phyloP scores from a whole-genome alignment of 2,797 vertebrate species.

The Periophthalmus magnuspinnatus region DNA sequence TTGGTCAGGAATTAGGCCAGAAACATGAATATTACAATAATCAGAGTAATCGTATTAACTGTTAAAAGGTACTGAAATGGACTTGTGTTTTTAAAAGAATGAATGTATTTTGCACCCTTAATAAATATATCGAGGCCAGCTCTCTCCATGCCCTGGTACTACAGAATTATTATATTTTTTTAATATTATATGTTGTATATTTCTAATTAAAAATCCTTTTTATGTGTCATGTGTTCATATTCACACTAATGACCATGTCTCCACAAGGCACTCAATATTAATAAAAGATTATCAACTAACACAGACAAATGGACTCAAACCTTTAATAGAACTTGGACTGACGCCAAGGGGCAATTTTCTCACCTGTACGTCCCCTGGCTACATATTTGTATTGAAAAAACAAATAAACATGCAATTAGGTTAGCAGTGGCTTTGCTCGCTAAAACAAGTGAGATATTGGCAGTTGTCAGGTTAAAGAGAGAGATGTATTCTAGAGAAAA shows the following conservation, averaged over 20 bases:
- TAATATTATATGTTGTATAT: not conserved
- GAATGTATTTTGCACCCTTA: no score
- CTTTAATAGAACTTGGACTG: slow-evolving; percentile 31
- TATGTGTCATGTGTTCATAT: not conserved
- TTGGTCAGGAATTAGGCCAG: not conserved
- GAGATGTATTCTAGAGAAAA: slow-evolving; percentile 67
- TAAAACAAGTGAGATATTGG: slow-evolving; percentile 53
- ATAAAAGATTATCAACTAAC: slow-evolving; percentile 13
- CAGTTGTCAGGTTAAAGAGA: slow-evolving; percentile 48
- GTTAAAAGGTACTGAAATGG: not conserved
- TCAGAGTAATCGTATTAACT: not conserved
- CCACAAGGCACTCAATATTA: slow-evolving; percentile 12
- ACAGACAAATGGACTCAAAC: slow-evolving; percentile 24
- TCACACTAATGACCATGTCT: not conserved
- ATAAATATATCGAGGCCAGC: not conserved
- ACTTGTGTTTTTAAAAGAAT: not conserved
- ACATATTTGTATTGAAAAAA: slow-evolving; percentile 57
- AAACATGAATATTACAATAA: not conserved
- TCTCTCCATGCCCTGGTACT: not conserved
- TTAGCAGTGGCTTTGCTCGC: slow-evolving; percentile 57
- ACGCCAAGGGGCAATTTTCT: slow-evolving; percentile 22
- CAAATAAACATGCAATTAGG: slow-evolving; percentile 70
- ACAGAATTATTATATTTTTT: slow-evolving; percentile 22
- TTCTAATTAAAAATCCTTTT: slow-evolving; percentile 5
- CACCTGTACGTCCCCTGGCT: slow-evolving; percentile 48